Percentiles rank a stretch among this genome's conserved stretches.
phyloP scores from a whole-genome alignment of 2,113 vertebrate species.

The Falcunculus frontatus region DNA sequence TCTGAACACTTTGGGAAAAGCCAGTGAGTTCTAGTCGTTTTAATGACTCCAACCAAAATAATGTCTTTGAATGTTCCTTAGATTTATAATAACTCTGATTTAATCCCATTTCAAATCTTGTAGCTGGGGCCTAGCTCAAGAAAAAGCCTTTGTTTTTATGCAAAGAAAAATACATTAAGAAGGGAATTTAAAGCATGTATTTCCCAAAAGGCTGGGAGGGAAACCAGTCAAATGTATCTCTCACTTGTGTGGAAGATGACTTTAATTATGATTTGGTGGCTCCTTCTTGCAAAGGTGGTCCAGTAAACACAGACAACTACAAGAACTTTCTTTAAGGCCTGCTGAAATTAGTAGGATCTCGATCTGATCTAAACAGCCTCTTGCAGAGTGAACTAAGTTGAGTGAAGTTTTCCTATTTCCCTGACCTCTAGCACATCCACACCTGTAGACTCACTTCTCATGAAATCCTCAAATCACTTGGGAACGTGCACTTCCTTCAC shows the following conservation, averaged over 20 bases:
- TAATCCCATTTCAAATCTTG: conserved; percentile 8
- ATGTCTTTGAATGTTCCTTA: not conserved
- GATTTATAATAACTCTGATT: not conserved
- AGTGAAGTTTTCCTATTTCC: not conserved
- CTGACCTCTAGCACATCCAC: not conserved
- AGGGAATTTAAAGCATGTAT: not conserved
- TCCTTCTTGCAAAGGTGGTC: not conserved
- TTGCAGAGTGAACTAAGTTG: not conserved
- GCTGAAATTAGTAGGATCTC: not conserved
- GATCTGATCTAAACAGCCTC: not conserved
- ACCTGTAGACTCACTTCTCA: not conserved
- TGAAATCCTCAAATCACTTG: not conserved
- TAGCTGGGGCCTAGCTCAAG: not conserved
- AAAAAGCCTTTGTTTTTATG: conserved; percentile 14
- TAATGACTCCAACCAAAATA: conserved; percentile 7
- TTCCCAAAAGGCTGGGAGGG: not conserved
- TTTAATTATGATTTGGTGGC: not conserved
- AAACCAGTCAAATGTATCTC: not conserved
- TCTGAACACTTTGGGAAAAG: conserved; percentile 21
- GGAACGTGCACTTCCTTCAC: not conserved
- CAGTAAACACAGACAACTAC: not conserved
- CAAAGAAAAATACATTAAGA: not conserved
- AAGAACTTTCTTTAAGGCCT: not conserved
- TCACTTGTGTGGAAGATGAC: not conserved
- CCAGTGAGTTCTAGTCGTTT: not conserved